Conservation (phyloP, 2,888 invertebrate genomes). For the Scaeva pyrastri region DNA sequence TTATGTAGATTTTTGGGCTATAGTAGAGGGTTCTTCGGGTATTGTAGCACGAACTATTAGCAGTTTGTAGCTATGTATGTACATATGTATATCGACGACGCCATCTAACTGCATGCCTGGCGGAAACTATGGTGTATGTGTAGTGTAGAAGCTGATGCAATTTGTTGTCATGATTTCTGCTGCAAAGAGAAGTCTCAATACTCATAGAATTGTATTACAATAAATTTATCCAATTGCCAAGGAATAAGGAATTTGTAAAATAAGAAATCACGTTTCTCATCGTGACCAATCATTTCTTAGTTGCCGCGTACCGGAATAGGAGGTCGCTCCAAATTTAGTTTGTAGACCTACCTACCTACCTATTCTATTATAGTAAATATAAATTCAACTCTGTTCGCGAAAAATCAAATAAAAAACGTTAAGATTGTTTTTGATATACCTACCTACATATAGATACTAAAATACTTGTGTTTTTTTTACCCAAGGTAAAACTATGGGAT, state of each 20-base stretch:
- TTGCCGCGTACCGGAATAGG: constrained; percentile 40
- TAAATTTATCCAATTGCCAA: constrained; percentile 34
- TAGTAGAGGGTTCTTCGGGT: not conserved
- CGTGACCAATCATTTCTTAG: constrained; percentile 31
- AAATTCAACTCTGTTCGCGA: not conserved
- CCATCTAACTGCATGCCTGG: not conserved
- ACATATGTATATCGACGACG: not conserved
- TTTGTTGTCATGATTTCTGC: constrained; percentile 56
- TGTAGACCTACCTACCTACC: no score
- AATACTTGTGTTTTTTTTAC: constrained; percentile 4
- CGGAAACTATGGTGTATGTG: no score
- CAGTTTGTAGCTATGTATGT: no score
- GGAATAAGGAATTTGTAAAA: constrained; percentile 36
- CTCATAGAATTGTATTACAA: constrained; percentile 11
- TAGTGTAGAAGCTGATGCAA: constrained; percentile 64
- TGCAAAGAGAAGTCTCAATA: constrained; percentile 36
- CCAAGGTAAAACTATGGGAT: not conserved
- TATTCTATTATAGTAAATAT: no score
- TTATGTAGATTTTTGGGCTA: constrained; percentile 31
- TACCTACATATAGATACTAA: no score
- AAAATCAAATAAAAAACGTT: not conserved
- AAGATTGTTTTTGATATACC: constrained; percentile 9
- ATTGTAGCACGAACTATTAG: not conserved
- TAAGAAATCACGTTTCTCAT: constrained; percentile 36
- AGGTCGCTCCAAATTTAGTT: not conserved